Evolutionary conservation across 2,113 vertebrate species (phyloP), one percentile per base, ranked within the genome.

Genomic region (Pongo pygmaeus): DNA sequence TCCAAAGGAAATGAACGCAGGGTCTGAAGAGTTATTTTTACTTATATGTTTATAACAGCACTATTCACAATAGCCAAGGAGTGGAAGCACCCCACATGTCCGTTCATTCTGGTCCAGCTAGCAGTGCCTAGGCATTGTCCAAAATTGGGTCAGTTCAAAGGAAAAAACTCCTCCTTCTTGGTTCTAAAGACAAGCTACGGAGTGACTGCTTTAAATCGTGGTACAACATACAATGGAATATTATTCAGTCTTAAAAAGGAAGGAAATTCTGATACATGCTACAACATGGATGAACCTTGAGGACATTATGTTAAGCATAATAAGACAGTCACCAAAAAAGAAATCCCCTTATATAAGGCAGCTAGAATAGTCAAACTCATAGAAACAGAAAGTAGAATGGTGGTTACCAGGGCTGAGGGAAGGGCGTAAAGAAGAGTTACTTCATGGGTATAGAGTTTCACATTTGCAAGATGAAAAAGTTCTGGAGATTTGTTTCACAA

Each of bases 51-150:
- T 17, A 30, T 48, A 77, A 17, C 25, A 77, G 75, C 75, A 77
- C 43, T 77, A 77, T 77, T 46, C 75, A 77, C 43, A 48, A 48
- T 30, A 77, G 40, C 43, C 75, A 77, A 30, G 25, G 18, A 16
- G 43, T 48, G 27, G 75, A 48, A 77, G 25, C 27, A 32, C 14
- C 27, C 13, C 43, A 46, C 5, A 5, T 77, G 75, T 77, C 13
- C 3, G 16, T 77, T 8, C 61, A 32, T 32, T 72, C 40, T 77
- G 85, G 81, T 25, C 32, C 81, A 84, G 70, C 10, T 64, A 91
- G 95, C 77, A 96, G 78, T 81, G 81, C 43, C 38, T 46, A 81
- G n/a, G 70, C 88, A 83, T 67, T 97, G 57, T 94, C 78, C 50
- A 88, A 92, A 93, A 91, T 0, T 93, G 64, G 93, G 85, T 91